These are phyloP conservation scores for Uropsilus gracilis DNA, from an alignment of 2,113 vertebrate genomes.

Conservation along the genomic window DNA sequence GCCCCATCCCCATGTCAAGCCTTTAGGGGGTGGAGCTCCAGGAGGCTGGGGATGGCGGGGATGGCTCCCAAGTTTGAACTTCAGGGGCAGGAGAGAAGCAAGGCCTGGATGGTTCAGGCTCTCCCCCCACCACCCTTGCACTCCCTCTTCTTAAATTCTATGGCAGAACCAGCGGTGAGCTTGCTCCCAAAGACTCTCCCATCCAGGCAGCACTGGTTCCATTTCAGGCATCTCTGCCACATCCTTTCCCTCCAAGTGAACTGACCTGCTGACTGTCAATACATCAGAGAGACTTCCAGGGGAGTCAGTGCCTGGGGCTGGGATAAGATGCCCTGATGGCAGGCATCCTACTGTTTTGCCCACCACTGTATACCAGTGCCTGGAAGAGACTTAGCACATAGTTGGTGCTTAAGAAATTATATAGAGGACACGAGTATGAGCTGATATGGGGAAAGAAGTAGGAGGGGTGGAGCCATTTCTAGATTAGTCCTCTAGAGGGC, in stretches of 20 bases:
- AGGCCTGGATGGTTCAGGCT: slow-evolving; percentile 21
- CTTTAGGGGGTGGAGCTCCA: neutral
- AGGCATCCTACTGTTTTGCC: neutral
- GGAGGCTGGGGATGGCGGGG: neutral
- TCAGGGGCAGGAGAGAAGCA: neutral
- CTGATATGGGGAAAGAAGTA: neutral
- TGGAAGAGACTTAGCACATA: neutral
- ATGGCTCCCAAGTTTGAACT: slow-evolving; percentile 47
- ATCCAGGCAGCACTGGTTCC: neutral
- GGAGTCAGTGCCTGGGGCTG: neutral
- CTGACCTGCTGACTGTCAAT: neutral
- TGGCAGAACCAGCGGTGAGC: neutral
- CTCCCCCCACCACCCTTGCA: neutral
- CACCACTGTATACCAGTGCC: neutral
- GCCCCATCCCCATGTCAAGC: neutral
- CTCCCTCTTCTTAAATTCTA: neutral
- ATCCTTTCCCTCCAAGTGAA: neutral
- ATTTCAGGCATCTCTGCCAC: neutral
- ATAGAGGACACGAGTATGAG: neutral
- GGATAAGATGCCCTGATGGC: neutral
- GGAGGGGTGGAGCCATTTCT: neutral
- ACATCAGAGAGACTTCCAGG: too few species aligned
- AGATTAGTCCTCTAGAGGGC: neutral
- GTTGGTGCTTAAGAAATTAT: neutral
- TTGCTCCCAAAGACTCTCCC: neutral